phyloP scores from a whole-genome alignment of 2,113 vertebrate genomes.

The Chamaea fasciata region DNA sequence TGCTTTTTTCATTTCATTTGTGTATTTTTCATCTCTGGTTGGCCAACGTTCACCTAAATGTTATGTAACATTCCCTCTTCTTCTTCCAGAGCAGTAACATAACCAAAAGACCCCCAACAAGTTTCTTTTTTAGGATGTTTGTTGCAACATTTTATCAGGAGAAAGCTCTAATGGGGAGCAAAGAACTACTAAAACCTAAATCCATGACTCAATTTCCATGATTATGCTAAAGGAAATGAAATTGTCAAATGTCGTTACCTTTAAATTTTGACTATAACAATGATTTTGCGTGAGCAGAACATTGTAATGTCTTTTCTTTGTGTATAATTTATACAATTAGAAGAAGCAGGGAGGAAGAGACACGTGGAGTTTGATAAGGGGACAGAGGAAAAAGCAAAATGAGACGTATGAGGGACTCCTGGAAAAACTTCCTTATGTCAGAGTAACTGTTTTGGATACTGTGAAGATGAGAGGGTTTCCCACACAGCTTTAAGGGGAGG shows the following conservation, averaged over 20 bases:
- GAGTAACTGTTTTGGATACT: not conserved
- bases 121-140: not conserved
- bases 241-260: not conserved
- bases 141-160: not conserved
- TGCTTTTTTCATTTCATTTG: not conserved
- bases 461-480: not conserved
- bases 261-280: not conserved
- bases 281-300: not conserved
- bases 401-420: not conserved
- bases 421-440: not conserved
- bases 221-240: not conserved
- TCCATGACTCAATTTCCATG: not conserved
- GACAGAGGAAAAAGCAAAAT: not conserved
- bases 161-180: not conserved
- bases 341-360: not conserved
- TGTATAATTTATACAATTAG: not conserved
- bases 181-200: not conserved
- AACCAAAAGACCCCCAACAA: not conserved
- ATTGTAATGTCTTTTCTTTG: not conserved
- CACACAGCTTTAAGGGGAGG: not conserved
- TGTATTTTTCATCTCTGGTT: not conserved
- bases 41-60: not conserved
- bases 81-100: not conserved
- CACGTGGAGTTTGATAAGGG: not conserved
- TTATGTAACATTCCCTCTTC: not conserved